These are phyloP conservation scores for Paedocypris micromegethes DNA, from an alignment of 2,797 vertebrate species.

Conservation along the genomic window DNA sequence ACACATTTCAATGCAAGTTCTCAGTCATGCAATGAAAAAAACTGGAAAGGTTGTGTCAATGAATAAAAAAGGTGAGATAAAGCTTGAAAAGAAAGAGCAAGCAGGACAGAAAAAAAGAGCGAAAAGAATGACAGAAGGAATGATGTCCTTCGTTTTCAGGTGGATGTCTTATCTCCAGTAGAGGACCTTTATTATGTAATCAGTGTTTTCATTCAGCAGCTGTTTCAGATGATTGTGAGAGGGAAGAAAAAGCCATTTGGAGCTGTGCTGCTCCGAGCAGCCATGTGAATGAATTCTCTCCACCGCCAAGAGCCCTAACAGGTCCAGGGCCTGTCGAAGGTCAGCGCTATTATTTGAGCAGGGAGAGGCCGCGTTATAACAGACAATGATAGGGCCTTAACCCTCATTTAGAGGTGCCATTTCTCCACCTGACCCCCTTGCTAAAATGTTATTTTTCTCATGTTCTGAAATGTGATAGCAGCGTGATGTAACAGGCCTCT, in stretches of 20 bases:
- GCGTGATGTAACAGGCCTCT: conserved; percentile 66
- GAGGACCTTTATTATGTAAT: conserved; percentile 79
- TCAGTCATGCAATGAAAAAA: conserved; percentile 40
- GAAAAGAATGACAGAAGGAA: conserved; percentile 26
- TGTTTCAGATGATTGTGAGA: conserved; percentile 78
- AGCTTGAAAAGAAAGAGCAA: conserved; percentile 22
- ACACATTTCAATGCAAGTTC: conserved; percentile 68
- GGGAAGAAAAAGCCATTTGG: conserved; percentile 82
- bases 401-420: conserved; percentile 75
- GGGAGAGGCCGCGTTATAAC: conserved; percentile 72
- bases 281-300: conserved; percentile 38
- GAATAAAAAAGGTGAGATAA: conserved; percentile 39
- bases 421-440: conserved; percentile 78
- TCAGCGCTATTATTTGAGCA: conserved; percentile 81
- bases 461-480: conserved; percentile 76
- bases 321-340: conserved; percentile 75
- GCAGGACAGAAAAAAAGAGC: conserved; percentile 43
- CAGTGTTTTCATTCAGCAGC: conserved; percentile 75
- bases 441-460: conserved; percentile 74
- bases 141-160: conserved; percentile 68
- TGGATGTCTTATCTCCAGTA: conserved; percentile 65
- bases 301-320: conserved; percentile 75
- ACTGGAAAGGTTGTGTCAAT: conserved; percentile 41
- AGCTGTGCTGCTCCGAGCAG: conserved; percentile 55
- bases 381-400: conserved; percentile 82